Percentiles rank a stretch among this genome's conserved stretches.
These are phyloP conservation scores for Sebastes hubbsi DNA, from an alignment of 2,797 vertebrate genomes.

Conservation along the genomic window DNA sequence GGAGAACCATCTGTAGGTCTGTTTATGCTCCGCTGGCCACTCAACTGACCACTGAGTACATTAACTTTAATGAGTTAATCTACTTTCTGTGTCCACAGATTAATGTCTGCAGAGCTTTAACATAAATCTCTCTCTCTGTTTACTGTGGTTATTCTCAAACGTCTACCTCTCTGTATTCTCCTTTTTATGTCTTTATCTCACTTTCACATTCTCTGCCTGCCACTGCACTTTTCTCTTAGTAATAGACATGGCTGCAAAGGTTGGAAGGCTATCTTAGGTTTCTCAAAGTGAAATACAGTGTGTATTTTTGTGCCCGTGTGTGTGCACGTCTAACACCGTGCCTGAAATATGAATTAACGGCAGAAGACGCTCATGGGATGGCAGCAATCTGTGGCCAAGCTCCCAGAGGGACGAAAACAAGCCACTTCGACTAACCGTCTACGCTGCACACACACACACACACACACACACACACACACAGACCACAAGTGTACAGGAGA, in stretches of 20 bases:
- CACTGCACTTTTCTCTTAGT: not conserved
- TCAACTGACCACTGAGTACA: slow-evolving; percentile 61
- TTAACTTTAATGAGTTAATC: slow-evolving; percentile 70
- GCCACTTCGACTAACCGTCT: slow-evolving; percentile 9
- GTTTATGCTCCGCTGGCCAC: slow-evolving; percentile 52
- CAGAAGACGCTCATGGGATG: slow-evolving; percentile 1
- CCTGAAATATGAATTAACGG: slow-evolving; percentile 31
- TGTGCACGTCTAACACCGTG: not conserved
- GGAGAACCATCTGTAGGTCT: slow-evolving; percentile 39
- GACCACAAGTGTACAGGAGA: slow-evolving; percentile 23
- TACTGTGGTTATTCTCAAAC: not conserved
- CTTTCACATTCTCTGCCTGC: not conserved
- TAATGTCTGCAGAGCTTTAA: slow-evolving; percentile 25
- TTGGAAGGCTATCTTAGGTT: slow-evolving; percentile 2
- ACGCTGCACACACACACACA: not conserved
- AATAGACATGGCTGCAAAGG: not conserved
- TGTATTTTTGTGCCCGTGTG: slow-evolving; percentile 2
- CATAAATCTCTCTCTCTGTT: slow-evolving; percentile 32
- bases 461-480: not conserved
- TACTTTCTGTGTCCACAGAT: slow-evolving; percentile 58
- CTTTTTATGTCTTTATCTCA: slow-evolving; percentile 13
- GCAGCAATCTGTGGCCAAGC: slow-evolving; percentile 9
- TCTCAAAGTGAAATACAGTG: not conserved
- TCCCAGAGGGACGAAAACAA: slow-evolving; percentile 41
- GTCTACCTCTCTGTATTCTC: not conserved